These are phyloP conservation scores for Abrostola triplasia DNA, from an alignment of 2,888 invertebrate species.

Conservation along the genomic window DNA sequence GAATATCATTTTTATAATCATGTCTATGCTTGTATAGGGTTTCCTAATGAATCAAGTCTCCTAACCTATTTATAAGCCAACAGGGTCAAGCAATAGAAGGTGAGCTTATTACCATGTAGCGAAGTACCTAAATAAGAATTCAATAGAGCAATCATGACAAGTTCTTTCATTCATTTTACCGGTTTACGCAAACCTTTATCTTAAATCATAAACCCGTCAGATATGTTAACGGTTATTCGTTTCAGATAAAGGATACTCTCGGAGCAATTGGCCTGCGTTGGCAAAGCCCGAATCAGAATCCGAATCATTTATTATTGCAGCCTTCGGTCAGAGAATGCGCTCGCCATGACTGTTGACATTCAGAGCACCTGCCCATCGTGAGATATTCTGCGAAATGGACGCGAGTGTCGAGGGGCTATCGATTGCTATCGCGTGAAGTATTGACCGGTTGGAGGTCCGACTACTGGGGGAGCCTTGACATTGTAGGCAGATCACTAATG, in stretches of 20 bases:
- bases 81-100: too few relatives aligned
- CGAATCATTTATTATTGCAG: neutral
- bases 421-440: slow-evolving; percentile 24
- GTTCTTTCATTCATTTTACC: too few relatives aligned
- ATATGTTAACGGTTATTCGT: slow-evolving; percentile 23
- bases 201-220: slow-evolving; percentile 3
- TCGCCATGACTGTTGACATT: slow-evolving; percentile 61
- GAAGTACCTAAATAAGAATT: too few relatives aligned
- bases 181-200: neutral
- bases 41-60: too few relatives aligned
- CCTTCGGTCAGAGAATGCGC: slow-evolving; percentile 45
- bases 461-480: neutral
- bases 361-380: slow-evolving; percentile 52
- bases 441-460: slow-evolving; percentile 20
- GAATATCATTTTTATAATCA: too few relatives aligned
- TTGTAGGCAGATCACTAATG: neutral
- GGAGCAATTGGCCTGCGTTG: slow-evolving; percentile 36
- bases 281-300: too few relatives aligned
- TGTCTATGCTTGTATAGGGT: too few relatives aligned
- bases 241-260: slow-evolving; percentile 26
- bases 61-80: too few relatives aligned
- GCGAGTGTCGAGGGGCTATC: slow-evolving; percentile 40
- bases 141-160: too few relatives aligned
- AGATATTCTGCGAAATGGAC: slow-evolving; percentile 38
- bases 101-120: too few relatives aligned